Percentiles rank a stretch among this genome's conserved stretches.
Conservation (phyloP, 2,113 vertebrate genomes). For the Xenopus tropicalis region UCB_Xtro_10.0 CM004449.2:98108001-98108500, state of each 20-base stretch:
- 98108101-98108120: too few species aligned
- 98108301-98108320: conserved; percentile 79
- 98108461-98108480: too few species aligned
- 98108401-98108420: too few species aligned
- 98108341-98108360: conserved; percentile 62
- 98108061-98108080: too few species aligned
- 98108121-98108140: too few species aligned
- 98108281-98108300: conserved; percentile 74
- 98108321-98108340: conserved; percentile 82
- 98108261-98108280: conserved; percentile 80
- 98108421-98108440: too few species aligned
- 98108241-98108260: conserved; percentile 80
- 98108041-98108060: too few species aligned
- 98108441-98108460: too few species aligned
- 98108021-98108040: too few species aligned
- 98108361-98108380: neutral
- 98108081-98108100: too few species aligned
- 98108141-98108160: neutral
- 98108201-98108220: conserved; percentile 90
- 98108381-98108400: neutral
- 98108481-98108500: too few species aligned
- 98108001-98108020: too few species aligned
- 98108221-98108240: conserved; percentile 84
- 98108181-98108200: conserved; percentile 77
- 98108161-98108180: conserved; percentile 71